Percentiles rank a stretch among this genome's conserved stretches.
phyloP scores from a whole-genome alignment of 2,888 invertebrate species.

The Gymnoscelis rufifasciata region DNA sequence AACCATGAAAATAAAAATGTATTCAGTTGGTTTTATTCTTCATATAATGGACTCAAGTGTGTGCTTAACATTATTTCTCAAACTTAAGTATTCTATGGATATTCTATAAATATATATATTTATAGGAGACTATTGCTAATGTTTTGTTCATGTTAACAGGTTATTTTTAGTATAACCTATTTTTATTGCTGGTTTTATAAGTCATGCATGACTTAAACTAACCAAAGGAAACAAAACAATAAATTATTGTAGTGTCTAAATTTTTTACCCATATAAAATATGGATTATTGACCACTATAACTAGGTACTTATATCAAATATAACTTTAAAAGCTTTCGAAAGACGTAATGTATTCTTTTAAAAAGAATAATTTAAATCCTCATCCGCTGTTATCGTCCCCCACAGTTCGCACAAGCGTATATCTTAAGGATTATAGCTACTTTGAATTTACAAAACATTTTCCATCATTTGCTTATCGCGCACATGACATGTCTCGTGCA shows the following conservation, averaged over 20 bases:
- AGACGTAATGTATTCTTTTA: conserved; percentile 45
- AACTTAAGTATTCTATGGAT: not conserved
- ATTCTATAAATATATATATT: too few species aligned
- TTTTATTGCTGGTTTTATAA: too few species aligned
- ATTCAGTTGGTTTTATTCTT: conserved; percentile 12
- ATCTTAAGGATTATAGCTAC: conserved; percentile 66
- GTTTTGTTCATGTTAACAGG: not conserved
- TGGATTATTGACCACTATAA: too few species aligned
- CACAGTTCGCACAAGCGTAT: conserved; percentile 57
- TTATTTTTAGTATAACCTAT: too few species aligned
- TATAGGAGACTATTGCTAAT: conserved; percentile 1
- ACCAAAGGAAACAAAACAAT: too few species aligned
- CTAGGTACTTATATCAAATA: too few species aligned
- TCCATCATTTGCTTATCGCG: conserved; percentile 76
- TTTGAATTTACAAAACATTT: conserved; percentile 75
- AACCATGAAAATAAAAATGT: conserved; percentile 36
- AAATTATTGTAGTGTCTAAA: too few species aligned
- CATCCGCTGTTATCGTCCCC: conserved; percentile 47
- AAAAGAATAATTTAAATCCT: conserved; percentile 59
- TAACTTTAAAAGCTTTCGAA: too few species aligned
- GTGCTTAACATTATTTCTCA: conserved; percentile 6
- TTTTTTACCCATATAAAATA: too few species aligned
- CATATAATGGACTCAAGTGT: conserved; percentile 10
- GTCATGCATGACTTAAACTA: too few species aligned
- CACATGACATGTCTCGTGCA: conserved; percentile 71